Percentiles rank a stretch among this genome's conserved stretches.
Evolutionary conservation across 2,888 invertebrate genomes (phyloP).

Genomic region (Eupithecia inturbata): DNA sequence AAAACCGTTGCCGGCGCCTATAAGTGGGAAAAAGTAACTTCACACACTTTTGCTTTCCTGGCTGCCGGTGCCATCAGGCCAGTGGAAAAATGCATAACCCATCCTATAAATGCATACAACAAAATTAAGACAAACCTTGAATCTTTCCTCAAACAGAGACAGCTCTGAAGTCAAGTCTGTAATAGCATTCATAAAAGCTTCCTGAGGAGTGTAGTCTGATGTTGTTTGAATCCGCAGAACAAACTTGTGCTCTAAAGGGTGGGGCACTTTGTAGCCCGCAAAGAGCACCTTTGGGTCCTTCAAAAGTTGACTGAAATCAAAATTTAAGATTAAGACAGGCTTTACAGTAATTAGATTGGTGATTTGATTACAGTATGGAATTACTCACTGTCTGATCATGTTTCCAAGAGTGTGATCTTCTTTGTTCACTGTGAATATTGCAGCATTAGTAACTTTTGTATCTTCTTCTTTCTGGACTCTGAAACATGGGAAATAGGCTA

Average conservation of each 20-base stretch:
- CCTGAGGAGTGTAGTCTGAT: constrained; percentile 97
- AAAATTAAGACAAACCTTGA: constrained; percentile 86
- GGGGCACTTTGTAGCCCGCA: constrained; percentile 99
- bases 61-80: neutral
- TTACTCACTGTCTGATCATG: constrained; percentile 96
- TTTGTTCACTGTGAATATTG: constrained; percentile 99
- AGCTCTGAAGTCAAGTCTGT: constrained; percentile 98
- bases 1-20: neutral
- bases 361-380: neutral
- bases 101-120: neutral
- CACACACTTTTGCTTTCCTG: too few species aligned
- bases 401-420: constrained; percentile 99
- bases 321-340: neutral
- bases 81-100: neutral
- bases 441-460: constrained; percentile 98
- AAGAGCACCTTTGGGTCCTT: constrained; percentile 99
- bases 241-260: constrained; percentile 99
- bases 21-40: too few species aligned
- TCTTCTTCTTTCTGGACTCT: constrained; percentile 98
- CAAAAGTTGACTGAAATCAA: constrained; percentile 91
- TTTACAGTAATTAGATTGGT: neutral
- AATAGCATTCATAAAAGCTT: constrained; percentile 98
- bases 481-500: constrained; percentile 41
- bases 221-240: constrained; percentile 98
- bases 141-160: constrained; percentile 97